phyloP scores from a whole-genome alignment of 2,888 invertebrate genomes.

The Agrochola lychnidis region DNA sequence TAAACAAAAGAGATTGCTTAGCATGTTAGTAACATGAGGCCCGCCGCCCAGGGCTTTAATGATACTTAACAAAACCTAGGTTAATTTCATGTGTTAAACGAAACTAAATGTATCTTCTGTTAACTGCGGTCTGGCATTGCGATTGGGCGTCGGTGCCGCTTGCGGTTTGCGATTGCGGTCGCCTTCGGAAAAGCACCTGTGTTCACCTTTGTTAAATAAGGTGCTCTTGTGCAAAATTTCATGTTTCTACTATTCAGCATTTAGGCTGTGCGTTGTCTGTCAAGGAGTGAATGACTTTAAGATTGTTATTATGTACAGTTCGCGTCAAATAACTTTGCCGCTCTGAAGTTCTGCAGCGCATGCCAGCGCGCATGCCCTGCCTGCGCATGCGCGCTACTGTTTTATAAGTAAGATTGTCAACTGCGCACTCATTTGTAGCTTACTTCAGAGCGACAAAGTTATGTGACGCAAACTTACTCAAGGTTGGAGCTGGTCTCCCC shows the following conservation, averaged over 20 bases:
- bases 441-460: no score
- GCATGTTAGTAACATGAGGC: no score
- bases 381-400: no score
- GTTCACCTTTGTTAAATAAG: background rate
- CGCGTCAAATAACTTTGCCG: no score
- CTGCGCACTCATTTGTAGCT: no score
- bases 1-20: background rate
- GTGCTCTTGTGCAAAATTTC: background rate
- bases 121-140: background rate
- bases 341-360: no score
- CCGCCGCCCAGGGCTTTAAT: background rate
- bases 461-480: no score
- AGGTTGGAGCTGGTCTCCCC: no score
- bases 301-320: no score
- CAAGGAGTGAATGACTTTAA: background rate
- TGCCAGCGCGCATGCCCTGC: no score
- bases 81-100: background rate
- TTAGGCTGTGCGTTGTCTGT: background rate
- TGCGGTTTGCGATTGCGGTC: background rate
- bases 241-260: background rate
- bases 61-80: background rate
- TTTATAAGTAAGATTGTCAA: no score
- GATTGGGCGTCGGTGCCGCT: background rate
- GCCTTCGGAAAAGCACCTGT: background rate
- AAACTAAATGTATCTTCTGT: background rate